These are phyloP conservation scores for Himalopsyche japonica DNA, from an alignment of 2,888 invertebrate genomes.

Conservation along the genomic window DNA sequence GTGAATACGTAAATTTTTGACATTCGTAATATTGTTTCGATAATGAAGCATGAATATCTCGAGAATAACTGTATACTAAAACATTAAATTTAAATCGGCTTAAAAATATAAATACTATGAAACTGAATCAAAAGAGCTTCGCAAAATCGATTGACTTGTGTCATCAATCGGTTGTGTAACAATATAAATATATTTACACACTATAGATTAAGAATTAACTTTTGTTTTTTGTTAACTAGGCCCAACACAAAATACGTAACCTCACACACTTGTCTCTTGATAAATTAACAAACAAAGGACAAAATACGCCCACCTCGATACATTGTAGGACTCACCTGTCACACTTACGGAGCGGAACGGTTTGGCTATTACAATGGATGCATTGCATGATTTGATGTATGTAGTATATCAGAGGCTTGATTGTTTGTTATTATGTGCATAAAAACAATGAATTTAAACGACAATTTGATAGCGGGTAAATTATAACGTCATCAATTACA, in stretches of 20 bases:
- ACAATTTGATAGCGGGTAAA: neutral
- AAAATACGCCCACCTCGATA: slow-evolving; percentile 13
- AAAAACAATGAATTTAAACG: neutral
- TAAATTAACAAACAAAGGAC: slow-evolving; percentile 30
- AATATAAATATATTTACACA: too few species aligned
- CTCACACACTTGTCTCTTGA: slow-evolving; percentile 18
- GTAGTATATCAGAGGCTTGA: neutral
- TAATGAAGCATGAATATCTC: too few species aligned
- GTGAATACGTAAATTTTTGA: too few species aligned
- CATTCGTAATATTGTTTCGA: too few species aligned
- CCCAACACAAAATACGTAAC: neutral
- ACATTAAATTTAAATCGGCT: too few species aligned
- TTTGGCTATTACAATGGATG: neutral
- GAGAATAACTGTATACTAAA: too few species aligned
- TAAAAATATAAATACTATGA: too few species aligned
- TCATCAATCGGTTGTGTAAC: too few species aligned
- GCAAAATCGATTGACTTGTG: too few species aligned
- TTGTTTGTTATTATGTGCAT: neutral
- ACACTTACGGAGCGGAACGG: neutral
- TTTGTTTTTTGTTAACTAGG: neutral
- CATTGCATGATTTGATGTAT: neutral
- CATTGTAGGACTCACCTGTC: slow-evolving; percentile 2
- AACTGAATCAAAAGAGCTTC: too few species aligned
- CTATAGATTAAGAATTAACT: neutral
- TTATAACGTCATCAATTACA: neutral